Evolutionary conservation across 53 echinoderm and acorn worm species (phyloP).

Genomic region (Paelopatides confundens): DNA sequence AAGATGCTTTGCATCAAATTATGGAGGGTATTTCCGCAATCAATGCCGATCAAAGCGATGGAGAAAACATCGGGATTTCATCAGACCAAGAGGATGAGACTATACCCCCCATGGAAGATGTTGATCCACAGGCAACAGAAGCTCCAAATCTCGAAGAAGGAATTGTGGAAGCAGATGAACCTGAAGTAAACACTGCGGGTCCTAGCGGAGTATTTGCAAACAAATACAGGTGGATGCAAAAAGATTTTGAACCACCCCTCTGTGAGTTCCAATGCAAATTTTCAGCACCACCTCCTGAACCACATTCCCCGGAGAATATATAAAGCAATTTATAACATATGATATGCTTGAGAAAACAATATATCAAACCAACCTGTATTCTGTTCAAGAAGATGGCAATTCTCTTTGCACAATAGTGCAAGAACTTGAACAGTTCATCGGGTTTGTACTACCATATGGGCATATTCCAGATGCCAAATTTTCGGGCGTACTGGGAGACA

Average conservation of each 20-base stretch:
- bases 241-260: slow-evolving; percentile 1
- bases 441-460: no score
- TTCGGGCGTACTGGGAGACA: slow-evolving; percentile 40
- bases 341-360: slow-evolving; percentile 43
- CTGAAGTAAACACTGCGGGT: not conserved
- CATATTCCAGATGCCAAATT: slow-evolving; percentile 46
- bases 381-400: slow-evolving; percentile 40
- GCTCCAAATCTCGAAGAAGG: no score
- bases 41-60: no score
- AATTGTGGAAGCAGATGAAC: not conserved
- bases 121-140: no score
- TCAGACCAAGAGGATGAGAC: no score
- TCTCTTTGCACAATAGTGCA: slow-evolving; percentile 28
- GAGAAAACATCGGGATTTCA: no score
- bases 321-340: slow-evolving; percentile 37
- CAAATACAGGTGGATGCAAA: not conserved
- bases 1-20: no score
- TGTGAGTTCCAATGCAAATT: slow-evolving; percentile 36
- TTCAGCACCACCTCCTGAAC: not conserved
- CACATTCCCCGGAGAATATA: not conserved
- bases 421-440: slow-evolving; percentile 43
- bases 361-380: slow-evolving; percentile 43
- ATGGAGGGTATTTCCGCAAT: no score
- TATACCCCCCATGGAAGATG: no score
- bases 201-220: not conserved